phyloP scores from a whole-genome alignment of 2,888 invertebrate species.

The Eurytoma californica region DNA sequence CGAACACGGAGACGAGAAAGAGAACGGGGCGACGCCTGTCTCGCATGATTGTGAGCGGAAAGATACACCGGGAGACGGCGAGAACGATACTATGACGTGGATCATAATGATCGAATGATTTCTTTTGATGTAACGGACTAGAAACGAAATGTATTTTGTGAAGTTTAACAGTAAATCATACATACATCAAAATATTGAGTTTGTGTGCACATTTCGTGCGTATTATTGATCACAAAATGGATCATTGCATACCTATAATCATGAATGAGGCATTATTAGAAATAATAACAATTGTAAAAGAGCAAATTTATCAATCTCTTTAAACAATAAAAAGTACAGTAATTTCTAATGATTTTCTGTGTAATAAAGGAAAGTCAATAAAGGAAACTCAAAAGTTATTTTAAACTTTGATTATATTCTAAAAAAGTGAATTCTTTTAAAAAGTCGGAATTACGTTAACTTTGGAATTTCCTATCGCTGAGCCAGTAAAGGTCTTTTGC shows the following conservation, averaged over 20 bases:
- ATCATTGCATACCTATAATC: too few relatives aligned
- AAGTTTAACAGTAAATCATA: constrained; percentile 35
- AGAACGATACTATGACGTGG: constrained; percentile 27
- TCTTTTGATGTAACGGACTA: constrained; percentile 52
- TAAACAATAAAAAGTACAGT: not conserved
- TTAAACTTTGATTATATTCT: constrained; percentile 41
- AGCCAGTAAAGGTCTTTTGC: constrained; percentile 69
- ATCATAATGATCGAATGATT: constrained; percentile 51
- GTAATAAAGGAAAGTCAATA: not conserved
- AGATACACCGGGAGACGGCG: constrained; percentile 41
- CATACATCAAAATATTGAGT: constrained; percentile 48
- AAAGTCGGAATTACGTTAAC: constrained; percentile 56
- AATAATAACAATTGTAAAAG: too few relatives aligned
- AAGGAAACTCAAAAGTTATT: constrained; percentile 33
- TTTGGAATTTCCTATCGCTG: constrained; percentile 66
- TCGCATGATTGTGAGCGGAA: constrained; percentile 42
- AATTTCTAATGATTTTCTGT: not conserved
- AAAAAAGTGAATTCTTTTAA: constrained; percentile 23
- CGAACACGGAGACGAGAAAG: constrained; percentile 54
- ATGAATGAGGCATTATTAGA: too few relatives aligned
- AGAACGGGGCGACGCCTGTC: constrained; percentile 56
- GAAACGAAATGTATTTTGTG: constrained; percentile 42
- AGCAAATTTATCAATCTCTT: too few relatives aligned
- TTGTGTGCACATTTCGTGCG: not conserved
- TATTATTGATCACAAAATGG: too few relatives aligned